Base-by-base conservation (phyloP, 2,113 vertebrate genomes). In the Tyrannus savana region DNA sequence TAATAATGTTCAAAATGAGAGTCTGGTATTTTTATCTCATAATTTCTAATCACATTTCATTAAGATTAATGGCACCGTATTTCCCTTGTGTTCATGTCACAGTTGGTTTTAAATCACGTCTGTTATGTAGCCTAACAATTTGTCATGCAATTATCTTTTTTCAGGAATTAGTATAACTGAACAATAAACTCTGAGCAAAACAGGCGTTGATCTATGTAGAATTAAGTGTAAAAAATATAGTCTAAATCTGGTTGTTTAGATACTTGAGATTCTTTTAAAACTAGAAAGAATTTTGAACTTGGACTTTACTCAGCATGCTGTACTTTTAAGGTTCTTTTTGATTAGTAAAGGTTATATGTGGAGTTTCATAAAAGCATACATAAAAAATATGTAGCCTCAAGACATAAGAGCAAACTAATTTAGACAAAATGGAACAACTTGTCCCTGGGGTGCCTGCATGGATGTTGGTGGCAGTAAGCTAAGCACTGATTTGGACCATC, bases 1-100 rank as follows among this genome's bases (percentile, higher is more conserved):
- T 52, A 84, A 85, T 72, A 58, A 77, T 52, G 50, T 71, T 71
- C 33, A 88, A 95, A 83, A 89, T 21, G 39, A 47, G 37, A 74
- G 24, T 28, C 27, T 74, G 50, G 19, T 78, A 72, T 88, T 96
- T 94, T 96, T 90, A 78, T 85, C 59, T 84, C 47, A 25, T 63
- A 71, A 77, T 93, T 95, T 78, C 68, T 68, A 81, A 96, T 88
- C 28, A 15, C 46, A 68, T 91, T 87, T 90, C 55, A 81, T 93
- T 81, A 92, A 75, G 72, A 90, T 88, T 86, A 96, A 75, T 73
- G 64, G 10, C 46, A 84, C 16, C 49, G 66, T 62, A 62, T 83
- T 91, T 89, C 72, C 77, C 37, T 66, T 15, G 18, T 75, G 53
- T 64, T 86, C 76, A 16, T 68, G 72, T 84, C 93, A 90, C 60